phyloP scores from a whole-genome alignment of 2,113 vertebrate genomes.

The Gallinago jamesoni region DNA sequence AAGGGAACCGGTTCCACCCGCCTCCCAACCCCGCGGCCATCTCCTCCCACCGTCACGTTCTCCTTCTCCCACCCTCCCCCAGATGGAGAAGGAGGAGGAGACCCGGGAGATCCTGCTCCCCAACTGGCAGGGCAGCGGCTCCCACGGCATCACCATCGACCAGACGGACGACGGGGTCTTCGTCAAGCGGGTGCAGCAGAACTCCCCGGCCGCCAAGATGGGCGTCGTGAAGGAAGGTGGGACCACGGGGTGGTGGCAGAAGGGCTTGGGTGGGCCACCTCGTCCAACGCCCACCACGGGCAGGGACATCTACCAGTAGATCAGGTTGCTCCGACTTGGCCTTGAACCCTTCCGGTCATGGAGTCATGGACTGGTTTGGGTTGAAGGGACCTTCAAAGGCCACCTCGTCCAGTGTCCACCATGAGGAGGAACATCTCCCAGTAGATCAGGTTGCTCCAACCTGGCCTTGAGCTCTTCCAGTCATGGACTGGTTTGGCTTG shows the following conservation, averaged over 20 bases:
- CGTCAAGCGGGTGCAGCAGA: constrained; percentile 86
- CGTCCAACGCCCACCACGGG: not conserved
- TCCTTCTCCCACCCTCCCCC: not conserved
- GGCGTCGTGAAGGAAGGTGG: constrained; percentile 91
- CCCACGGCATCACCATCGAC: constrained; percentile 89
- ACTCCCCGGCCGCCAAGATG: constrained; percentile 86
- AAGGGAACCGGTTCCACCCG: not conserved
- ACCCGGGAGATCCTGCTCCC: constrained; percentile 90
- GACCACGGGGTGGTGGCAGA: not conserved
- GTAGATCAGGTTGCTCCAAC: too few relatives aligned
- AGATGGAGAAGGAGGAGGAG: constrained; percentile 90
- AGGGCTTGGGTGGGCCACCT: not conserved
- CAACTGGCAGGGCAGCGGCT: constrained; percentile 88
- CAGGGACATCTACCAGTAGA: not conserved
- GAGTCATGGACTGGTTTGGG: not conserved
- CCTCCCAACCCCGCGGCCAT: accelerated
- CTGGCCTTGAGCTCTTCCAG: too few relatives aligned
- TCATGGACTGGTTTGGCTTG: too few relatives aligned
- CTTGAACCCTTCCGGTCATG: too few relatives aligned
- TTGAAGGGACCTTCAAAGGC: too few relatives aligned
- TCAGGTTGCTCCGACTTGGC: too few relatives aligned
- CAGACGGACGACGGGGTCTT: constrained; percentile 85
- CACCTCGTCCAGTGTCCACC: too few relatives aligned
- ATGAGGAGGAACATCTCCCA: too few relatives aligned
- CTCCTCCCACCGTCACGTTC: not conserved